Evolutionary conservation across 2,888 invertebrate species (phyloP).

Genomic region (Ametastegia equiseti): DNA sequence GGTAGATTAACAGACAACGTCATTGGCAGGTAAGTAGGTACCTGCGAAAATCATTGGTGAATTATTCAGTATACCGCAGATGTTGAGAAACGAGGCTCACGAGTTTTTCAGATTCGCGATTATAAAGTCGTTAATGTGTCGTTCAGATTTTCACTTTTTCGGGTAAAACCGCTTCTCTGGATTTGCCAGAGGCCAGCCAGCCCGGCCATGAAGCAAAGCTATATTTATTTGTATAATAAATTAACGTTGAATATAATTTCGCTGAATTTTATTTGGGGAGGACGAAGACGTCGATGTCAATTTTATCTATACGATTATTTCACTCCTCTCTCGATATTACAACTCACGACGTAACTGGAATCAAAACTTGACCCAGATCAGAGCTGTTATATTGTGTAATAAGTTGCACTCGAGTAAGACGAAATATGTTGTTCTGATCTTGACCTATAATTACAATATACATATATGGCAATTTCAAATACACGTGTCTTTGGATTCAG

Average conservation of each 20-base stretch:
- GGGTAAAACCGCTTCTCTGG: too few relatives aligned
- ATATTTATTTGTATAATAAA: too few relatives aligned
- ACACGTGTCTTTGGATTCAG: not conserved
- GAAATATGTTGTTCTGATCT: not conserved
- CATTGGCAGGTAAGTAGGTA: too few relatives aligned
- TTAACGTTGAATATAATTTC: too few relatives aligned
- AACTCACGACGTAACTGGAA: not conserved
- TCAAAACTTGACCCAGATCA: not conserved
- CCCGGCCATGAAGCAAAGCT: too few relatives aligned
- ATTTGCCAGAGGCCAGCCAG: too few relatives aligned
- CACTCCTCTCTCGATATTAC: not conserved
- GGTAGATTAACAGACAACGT: not conserved
- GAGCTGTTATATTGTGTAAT: not conserved
- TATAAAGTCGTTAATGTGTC: not conserved
- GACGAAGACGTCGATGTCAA: too few relatives aligned
- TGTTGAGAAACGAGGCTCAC: not conserved
- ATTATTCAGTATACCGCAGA: too few relatives aligned
- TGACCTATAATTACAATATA: conserved; percentile 12
- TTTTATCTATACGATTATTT: not conserved
- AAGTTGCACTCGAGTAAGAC: not conserved
- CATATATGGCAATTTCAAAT: not conserved
- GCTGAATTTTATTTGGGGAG: too few relatives aligned
- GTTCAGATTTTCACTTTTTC: not conserved
- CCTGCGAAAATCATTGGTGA: too few relatives aligned
- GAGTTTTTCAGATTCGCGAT: not conserved